Base-by-base conservation (phyloP, 2,888 invertebrate species). In the Willowsia nigromaculata region DNA sequence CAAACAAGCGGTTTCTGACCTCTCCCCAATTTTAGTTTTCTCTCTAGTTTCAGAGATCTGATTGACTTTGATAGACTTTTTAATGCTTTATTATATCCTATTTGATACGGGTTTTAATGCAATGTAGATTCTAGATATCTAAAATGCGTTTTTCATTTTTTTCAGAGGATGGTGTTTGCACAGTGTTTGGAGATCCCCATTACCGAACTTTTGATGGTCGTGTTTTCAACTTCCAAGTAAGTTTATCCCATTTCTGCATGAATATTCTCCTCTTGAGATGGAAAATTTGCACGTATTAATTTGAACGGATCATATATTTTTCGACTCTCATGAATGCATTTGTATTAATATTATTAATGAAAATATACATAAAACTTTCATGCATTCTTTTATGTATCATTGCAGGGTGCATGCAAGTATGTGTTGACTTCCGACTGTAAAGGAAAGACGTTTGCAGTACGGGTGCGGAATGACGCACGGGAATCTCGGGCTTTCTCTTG, bases 181-280 rank as follows among this genome's bases (percentile, higher is more conserved):
- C 98, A 11, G 98, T 98, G 1, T 98, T 98, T 93, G 98, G 98
- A 0, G 98, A 98, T 94, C 98, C 98, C 0, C 98, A 99, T 94
- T 99, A 98, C 94, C 96, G 97, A 93, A 98, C 98, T 4, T 99
- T 98, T 94, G 99, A 99, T 93, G 98, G 98, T 50, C 97, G 97
- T 93, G 97, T 98, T 93, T 99, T 96, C 94, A 98, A 97, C 93
- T 99, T 99, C 93, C 97, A 97, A 90, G 93, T 93, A 91, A 74
- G 82, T 90, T 37, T 74, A 37, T 40, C 2, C 13, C 18, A 43
- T 11, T 25, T 11, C 4, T 37, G 13, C 9, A 1, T 74, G 18
- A 4, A 40, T 25, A 71, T 18, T 68, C 22, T 43, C 1, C 25
- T 74, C 15, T 74, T 81, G 81, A 81, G 56, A 81, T 68, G 68